Conservation (phyloP, 2,113 vertebrate species). For the Carassius gibelio region DNA sequence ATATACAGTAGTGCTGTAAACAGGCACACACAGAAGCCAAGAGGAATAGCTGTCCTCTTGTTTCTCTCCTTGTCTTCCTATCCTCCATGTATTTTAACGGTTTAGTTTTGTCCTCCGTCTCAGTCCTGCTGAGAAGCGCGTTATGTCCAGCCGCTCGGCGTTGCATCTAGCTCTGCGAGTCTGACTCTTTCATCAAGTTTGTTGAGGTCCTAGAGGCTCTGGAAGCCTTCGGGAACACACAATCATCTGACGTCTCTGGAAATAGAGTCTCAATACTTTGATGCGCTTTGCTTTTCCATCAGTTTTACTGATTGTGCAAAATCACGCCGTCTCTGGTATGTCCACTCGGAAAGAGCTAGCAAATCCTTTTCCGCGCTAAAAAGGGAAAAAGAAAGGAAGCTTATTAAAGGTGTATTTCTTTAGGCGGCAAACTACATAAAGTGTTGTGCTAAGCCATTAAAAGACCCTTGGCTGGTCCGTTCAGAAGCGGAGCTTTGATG, state of each 20-base stretch:
- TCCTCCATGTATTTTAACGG: constrained; percentile 45
- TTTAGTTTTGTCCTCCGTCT: constrained; percentile 70
- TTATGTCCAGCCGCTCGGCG: constrained; percentile 73
- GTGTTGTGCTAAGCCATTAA: neutral
- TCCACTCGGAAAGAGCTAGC: constrained; percentile 95
- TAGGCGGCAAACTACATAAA: neutral
- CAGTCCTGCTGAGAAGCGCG: constrained; percentile 95
- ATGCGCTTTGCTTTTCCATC: constrained; percentile 80
- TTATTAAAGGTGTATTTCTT: constrained; percentile 18
- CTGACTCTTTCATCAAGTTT: constrained; percentile 23
- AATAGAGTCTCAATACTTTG: constrained; percentile 86
- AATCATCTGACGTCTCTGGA: constrained; percentile 78
- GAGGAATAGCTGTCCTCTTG: constrained; percentile 64
- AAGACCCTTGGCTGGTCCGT: neutral
- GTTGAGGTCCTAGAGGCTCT: constrained; percentile 18
- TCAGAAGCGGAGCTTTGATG: constrained; percentile 18
- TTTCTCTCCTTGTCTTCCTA: constrained; percentile 75
- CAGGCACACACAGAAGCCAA: constrained; percentile 94
- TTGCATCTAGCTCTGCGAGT: constrained; percentile 28
- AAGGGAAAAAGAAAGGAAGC: constrained; percentile 64
- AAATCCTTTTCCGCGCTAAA: constrained; percentile 98
- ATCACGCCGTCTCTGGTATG: constrained; percentile 94
- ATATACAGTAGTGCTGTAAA: constrained; percentile 95
- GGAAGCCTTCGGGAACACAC: constrained; percentile 20
- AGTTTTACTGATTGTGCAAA: constrained; percentile 93